phyloP scores from a whole-genome alignment of 1,140 invertebrate species.

The Neotoxoptera formosana region DNA sequence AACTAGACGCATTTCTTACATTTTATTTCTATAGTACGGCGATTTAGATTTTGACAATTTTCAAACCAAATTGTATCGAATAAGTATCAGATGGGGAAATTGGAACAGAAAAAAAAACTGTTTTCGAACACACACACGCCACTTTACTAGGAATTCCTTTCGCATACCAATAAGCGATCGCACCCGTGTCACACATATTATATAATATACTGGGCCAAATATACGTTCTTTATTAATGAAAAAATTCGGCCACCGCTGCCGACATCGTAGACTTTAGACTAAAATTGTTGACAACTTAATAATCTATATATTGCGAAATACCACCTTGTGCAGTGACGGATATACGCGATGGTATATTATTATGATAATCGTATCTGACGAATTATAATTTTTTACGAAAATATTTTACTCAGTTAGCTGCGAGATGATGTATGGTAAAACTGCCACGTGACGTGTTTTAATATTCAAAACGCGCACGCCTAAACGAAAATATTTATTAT shows the following conservation, averaged over 20 bases:
- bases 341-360: neutral
- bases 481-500: constrained; percentile 18
- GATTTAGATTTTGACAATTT: neutral
- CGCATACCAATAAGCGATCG: neutral
- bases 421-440: neutral
- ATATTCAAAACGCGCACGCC: neutral
- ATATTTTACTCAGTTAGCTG: neutral
- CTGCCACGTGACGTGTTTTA: neutral
- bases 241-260: neutral
- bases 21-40: neutral
- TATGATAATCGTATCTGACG: neutral
- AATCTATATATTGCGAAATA: neutral
- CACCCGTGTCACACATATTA: neutral
- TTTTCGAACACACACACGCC: neutral
- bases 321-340: neutral
- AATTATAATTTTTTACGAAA: neutral
- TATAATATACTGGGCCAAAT: neutral
- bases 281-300: neutral
- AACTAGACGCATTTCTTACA: neutral
- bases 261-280: neutral
- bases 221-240: neutral
- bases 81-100: neutral
- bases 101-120: neutral
- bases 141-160: neutral
- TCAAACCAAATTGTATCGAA: neutral